These are phyloP conservation scores for Notocelia uddmanniana DNA, from an alignment of 2,888 invertebrate genomes.

Conservation along the genomic window DNA sequence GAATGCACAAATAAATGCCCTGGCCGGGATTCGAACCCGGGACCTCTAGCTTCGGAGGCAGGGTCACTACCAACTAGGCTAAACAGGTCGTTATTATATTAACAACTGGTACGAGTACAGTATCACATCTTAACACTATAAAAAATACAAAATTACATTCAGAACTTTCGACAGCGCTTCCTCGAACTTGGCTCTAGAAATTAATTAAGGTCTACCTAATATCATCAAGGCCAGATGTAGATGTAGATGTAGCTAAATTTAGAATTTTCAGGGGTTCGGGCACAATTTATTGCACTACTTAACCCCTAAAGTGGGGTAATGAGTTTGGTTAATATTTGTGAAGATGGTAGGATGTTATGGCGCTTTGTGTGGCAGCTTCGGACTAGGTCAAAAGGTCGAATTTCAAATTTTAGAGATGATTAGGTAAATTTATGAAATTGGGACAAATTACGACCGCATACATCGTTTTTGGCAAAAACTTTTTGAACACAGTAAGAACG, in stretches of 20 bases:
- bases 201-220: conserved; percentile 42
- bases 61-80: too few species aligned
- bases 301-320: conserved; percentile 35
- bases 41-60: too few species aligned
- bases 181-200: conserved; percentile 18
- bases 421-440: too few species aligned
- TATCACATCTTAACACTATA: not conserved
- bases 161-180: not conserved
- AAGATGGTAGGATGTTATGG: conserved; percentile 38
- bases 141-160: not conserved
- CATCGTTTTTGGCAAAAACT: too few species aligned
- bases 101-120: too few species aligned
- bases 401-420: not conserved
- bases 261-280: conserved; percentile 40
- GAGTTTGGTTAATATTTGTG: conserved; percentile 38
- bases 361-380: conserved; percentile 15
- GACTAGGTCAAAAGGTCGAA: not conserved
- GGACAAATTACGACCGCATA: too few species aligned
- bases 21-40: too few species aligned
- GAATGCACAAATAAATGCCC: too few species aligned
- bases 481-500: too few species aligned
- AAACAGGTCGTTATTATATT: too few species aligned
- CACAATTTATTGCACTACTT: conserved; percentile 43
- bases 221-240: conserved; percentile 40
- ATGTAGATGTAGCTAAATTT: conserved; percentile 44